phyloP scores from a whole-genome alignment of 1,140 invertebrate genomes.

The Drosophila kanapiae region DNA sequence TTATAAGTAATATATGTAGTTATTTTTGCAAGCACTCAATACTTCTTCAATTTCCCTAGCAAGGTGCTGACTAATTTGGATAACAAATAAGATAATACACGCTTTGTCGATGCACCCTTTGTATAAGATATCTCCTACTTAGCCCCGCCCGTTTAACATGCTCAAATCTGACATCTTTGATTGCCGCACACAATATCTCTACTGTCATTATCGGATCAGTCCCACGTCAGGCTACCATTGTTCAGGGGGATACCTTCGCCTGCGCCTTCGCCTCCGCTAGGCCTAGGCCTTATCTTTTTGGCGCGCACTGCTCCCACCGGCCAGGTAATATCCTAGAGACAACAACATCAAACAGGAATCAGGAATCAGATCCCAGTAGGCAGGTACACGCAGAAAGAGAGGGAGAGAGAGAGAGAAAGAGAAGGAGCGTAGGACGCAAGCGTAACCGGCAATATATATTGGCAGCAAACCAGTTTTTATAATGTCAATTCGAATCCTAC shows the following conservation, averaged over 20 bases:
- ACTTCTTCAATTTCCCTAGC: too few species aligned
- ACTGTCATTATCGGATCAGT: constrained; percentile 52
- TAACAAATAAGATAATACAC: constrained; percentile 8
- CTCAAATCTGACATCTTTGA: constrained; percentile 40
- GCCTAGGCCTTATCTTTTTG: constrained; percentile 28
- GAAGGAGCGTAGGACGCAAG: constrained; percentile 40
- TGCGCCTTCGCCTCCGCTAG: not conserved
- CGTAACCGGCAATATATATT: constrained; percentile 67
- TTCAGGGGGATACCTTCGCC: not conserved
- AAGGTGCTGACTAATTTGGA: constrained; percentile 6
- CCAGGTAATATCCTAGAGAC: constrained; percentile 66
- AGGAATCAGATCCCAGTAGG: constrained; percentile 64
- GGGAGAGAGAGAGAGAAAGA: constrained; percentile 15
- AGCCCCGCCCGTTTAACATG: constrained; percentile 16
- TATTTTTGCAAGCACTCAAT: not conserved
- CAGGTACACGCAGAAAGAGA: constrained; percentile 59
- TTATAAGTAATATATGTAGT: not conserved
- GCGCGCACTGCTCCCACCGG: constrained; percentile 25
- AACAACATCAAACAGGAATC: constrained; percentile 31
- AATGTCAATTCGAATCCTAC: constrained; percentile 83
- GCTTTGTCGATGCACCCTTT: not conserved
- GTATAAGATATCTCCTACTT: not conserved
- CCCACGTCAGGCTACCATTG: constrained; percentile 19
- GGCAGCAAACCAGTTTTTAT: constrained; percentile 81
- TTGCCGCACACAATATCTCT: constrained; percentile 38